Evolutionary conservation across 2,113 vertebrate species (phyloP), one percentile per base, ranked within the genome.

Genomic region (Apus apus): DNA sequence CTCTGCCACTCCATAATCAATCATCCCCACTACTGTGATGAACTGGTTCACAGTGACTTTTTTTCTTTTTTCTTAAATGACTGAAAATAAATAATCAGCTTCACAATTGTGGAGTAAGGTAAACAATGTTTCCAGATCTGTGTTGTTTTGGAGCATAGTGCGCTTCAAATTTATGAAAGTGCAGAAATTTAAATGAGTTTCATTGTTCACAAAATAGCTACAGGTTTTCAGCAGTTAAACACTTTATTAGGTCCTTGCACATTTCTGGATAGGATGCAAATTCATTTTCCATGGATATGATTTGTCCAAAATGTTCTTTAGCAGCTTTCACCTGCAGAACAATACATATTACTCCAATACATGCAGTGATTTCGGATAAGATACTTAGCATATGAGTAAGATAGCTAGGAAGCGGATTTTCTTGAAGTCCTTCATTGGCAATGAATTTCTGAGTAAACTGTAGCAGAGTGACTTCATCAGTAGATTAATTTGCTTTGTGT

Each of bases 1-100:
- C 75, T 87, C 46, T 90, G 79, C 79, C 72, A 56, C 72, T 90
- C 85, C 72, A 60, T 66, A 56, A 19, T 93, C 93, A 87, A 93
- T 93, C 78, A 85, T 19, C 30, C 9, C 30, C 45, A 46, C 40
- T 53, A 53, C 30, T 61, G 26, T 58, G 64, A 60, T 76, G 51
- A 83, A 90, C 51, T 80, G 40, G 9, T 70, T 88, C 67, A 43
- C 58, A 53, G 23, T 20, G 22, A n/a, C 82, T 56, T 91, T 89
- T 85, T 56, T 91, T 89, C 5, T n/a, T 60, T 29, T 32, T 64
- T 53, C 64, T 53, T n/a, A 34, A 9, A 2, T 57, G 26, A 75
- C 34, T 74, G 51, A 85, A 91, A 85, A 62, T 27, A 84, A 77
- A 64, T 54, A 67, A 53, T 65, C 34, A 30, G 7, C 34, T 76